phyloP scores from a whole-genome alignment of 2,797 vertebrate genomes.

The Nothura maculosa region DNA sequence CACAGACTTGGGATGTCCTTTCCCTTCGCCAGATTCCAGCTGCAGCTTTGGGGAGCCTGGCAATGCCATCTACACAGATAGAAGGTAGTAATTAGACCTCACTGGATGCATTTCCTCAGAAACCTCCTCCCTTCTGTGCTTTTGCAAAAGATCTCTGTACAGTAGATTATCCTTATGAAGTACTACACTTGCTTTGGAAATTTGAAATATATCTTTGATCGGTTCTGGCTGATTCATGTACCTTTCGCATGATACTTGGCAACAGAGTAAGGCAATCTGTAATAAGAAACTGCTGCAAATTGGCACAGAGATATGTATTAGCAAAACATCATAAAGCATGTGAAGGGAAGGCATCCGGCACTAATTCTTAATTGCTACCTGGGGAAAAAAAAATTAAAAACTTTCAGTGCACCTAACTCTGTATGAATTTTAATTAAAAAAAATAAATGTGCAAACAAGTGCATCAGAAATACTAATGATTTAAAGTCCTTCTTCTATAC shows the following conservation, averaged over 20 bases:
- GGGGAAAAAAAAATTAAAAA: not conserved
- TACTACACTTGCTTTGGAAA: not conserved
- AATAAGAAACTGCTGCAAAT: not conserved
- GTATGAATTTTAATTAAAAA: not conserved
- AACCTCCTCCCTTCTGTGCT: rapidly evolving
- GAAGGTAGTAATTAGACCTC: not conserved
- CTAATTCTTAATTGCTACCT: not conserved
- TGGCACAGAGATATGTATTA: not conserved
- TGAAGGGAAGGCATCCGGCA: not conserved
- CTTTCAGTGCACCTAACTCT: not conserved
- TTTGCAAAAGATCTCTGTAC: not conserved
- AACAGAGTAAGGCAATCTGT: slow-evolving; percentile 11
- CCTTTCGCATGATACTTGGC: not conserved
- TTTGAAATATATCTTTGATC: slow-evolving; percentile 12
- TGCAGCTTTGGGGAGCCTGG: not conserved
- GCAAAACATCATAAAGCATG: not conserved
- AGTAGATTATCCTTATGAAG: not conserved
- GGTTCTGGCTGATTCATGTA: not conserved
- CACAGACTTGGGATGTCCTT: not conserved
- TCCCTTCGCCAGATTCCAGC: not conserved
- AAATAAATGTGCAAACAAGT: not conserved
- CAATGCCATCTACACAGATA: not conserved
- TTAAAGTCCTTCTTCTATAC: not conserved
- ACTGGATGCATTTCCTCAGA: not conserved
- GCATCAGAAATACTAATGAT: not conserved